These are phyloP conservation scores for Synaphobranchus kaupii DNA, from an alignment of 2,797 vertebrate species.

Conservation along the genomic window DNA sequence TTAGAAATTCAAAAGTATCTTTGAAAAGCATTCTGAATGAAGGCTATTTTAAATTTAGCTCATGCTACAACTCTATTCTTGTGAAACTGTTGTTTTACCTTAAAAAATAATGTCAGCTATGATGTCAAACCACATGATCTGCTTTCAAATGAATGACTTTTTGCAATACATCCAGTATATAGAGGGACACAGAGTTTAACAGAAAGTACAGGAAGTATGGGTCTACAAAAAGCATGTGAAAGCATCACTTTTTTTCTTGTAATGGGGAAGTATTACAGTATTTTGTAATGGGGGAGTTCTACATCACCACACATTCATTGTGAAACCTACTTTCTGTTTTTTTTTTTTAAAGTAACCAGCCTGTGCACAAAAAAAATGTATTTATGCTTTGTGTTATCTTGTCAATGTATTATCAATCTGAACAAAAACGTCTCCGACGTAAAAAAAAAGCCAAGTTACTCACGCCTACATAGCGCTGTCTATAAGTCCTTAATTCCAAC, in stretches of 20 bases:
- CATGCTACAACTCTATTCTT: neutral
- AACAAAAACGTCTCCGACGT: too few relatives aligned
- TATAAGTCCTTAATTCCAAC: too few relatives aligned
- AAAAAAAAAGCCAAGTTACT: too few relatives aligned
- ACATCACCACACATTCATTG: neutral
- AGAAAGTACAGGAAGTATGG: too few relatives aligned
- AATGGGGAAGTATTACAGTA: neutral
- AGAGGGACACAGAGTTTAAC: too few relatives aligned
- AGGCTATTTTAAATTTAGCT: neutral
- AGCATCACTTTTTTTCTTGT: neutral
- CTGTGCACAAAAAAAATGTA: neutral
- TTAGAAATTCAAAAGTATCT: neutral
- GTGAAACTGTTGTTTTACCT: neutral
- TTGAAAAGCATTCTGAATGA: neutral
- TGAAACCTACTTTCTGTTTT: neutral
- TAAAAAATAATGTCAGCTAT: neutral
- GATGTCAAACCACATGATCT: neutral
- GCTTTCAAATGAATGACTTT: neutral
- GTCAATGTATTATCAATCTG: neutral
- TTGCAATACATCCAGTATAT: neutral
- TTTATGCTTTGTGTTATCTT: neutral
- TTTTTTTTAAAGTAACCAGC: neutral
- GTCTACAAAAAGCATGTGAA: too few relatives aligned
- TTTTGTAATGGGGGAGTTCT: neutral
- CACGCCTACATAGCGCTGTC: too few relatives aligned